These are phyloP conservation scores for Chrysolina oricalcia DNA, from an alignment of 2,888 invertebrate genomes.

Conservation along the genomic window DNA sequence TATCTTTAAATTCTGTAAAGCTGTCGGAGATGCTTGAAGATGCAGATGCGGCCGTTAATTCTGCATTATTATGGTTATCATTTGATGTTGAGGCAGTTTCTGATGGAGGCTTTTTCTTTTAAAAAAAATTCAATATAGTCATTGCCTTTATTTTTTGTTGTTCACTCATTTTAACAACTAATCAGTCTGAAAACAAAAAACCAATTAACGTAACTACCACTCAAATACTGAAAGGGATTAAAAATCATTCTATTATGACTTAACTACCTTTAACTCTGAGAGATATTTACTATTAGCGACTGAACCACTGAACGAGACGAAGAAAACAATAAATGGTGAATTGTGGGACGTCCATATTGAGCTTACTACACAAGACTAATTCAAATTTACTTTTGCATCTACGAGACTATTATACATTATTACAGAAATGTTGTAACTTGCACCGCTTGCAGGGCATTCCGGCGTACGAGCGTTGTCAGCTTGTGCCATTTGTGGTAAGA, in stretches of 20 bases:
- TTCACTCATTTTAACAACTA: not conserved
- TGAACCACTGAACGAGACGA: not conserved
- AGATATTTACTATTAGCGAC: not conserved
- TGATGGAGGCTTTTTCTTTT: slow-evolving; percentile 4
- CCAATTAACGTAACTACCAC: not conserved
- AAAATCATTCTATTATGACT: not conserved
- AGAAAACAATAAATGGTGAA: no score
- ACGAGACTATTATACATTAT: no score
- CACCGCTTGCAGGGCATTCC: not conserved
- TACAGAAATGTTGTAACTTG: no score
- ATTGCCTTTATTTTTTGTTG: not conserved
- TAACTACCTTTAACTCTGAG: not conserved
- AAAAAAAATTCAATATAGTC: not conserved
- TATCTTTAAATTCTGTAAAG: slow-evolving; percentile 11
- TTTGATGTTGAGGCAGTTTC: slow-evolving; percentile 2
- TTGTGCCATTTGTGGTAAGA: slow-evolving; percentile 15
- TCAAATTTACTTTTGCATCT: not conserved
- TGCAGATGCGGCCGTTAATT: slow-evolving; percentile 1
- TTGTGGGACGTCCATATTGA: not conserved
- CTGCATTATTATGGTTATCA: slow-evolving; percentile 5
- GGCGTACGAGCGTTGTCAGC: slow-evolving; percentile 3
- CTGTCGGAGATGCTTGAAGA: slow-evolving; percentile 4
- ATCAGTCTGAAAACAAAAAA: not conserved
- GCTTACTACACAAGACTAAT: not conserved
- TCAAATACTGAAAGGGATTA: not conserved